Percentiles rank a stretch among this genome's conserved stretches.
Conservation (phyloP, 2,113 vertebrate species). For the Grammomys surdaster region DNA sequence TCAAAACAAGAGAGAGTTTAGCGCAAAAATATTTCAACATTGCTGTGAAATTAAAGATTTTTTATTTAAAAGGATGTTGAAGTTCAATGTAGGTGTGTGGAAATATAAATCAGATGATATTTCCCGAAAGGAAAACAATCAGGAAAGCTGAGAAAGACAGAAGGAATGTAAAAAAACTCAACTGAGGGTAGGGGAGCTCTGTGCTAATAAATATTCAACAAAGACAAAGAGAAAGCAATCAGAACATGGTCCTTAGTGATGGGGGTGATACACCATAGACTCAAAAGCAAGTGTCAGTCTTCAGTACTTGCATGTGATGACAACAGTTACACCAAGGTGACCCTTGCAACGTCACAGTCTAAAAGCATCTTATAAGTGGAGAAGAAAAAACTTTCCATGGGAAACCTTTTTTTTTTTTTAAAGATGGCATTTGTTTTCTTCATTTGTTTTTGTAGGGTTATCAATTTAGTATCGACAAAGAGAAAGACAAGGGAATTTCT, state of each 20-base stretch:
- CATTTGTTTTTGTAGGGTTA: background rate
- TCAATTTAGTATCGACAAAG: conserved; percentile 56
- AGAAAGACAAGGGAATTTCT: background rate
- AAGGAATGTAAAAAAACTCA: background rate
- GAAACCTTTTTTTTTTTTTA: background rate
- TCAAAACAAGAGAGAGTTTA: conserved; percentile 7
- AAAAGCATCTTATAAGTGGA: background rate
- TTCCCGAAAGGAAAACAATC: conserved; percentile 25
- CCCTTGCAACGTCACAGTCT: background rate
- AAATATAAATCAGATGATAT: conserved; percentile 36
- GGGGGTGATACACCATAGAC: background rate
- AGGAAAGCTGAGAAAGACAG: background rate
- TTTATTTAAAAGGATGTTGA: conserved; percentile 5
- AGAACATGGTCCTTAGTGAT: background rate
- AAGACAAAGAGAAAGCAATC: background rate
- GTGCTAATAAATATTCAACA: background rate
- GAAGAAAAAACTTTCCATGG: background rate
- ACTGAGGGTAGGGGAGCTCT: too few species aligned
- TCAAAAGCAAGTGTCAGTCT: background rate
- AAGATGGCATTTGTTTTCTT: background rate
- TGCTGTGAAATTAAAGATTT: conserved; percentile 2
- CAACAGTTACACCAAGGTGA: background rate
- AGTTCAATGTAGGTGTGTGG: background rate
- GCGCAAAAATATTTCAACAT: conserved; percentile 38
- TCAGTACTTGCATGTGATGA: background rate